Evolutionary conservation across 2,888 invertebrate genomes (phyloP).

Genomic region (Drosophila nigritarsus): DNA sequence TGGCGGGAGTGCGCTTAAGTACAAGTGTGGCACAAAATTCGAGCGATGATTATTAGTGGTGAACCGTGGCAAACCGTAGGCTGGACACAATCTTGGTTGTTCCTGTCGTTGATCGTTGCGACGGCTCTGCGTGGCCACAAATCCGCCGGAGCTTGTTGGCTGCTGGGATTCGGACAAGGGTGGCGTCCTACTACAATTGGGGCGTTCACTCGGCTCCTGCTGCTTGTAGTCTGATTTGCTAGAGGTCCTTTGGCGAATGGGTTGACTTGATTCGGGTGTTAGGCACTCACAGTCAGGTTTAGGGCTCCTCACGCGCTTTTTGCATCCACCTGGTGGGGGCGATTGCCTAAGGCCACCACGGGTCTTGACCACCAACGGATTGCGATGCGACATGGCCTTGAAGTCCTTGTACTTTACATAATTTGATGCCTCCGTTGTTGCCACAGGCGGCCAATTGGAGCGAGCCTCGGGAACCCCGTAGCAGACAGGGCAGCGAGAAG

Average conservation of each 20-base stretch:
- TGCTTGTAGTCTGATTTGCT: not conserved
- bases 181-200: not conserved
- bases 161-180: not conserved
- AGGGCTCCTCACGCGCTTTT: not conserved
- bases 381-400: not conserved
- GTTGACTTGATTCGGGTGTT: not conserved
- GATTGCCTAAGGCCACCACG: not conserved
- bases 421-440: slow-evolving; percentile 9
- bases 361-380: slow-evolving; percentile 21
- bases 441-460: not conserved
- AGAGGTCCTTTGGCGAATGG: not conserved
- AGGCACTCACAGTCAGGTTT: not conserved
- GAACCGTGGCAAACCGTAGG: not conserved
- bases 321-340: not conserved
- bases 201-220: not conserved
- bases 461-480: not conserved
- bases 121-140: not conserved
- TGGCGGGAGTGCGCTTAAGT: not conserved
- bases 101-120: not conserved
- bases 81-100: not conserved
- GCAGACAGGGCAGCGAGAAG: not conserved
- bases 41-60: not conserved
- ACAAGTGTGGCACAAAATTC: not conserved
- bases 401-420: slow-evolving; percentile 30
- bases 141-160: not conserved